Evolutionary conservation across 2,797 vertebrate genomes (phyloP).

Genomic region (Liparis tanakae): DNA sequence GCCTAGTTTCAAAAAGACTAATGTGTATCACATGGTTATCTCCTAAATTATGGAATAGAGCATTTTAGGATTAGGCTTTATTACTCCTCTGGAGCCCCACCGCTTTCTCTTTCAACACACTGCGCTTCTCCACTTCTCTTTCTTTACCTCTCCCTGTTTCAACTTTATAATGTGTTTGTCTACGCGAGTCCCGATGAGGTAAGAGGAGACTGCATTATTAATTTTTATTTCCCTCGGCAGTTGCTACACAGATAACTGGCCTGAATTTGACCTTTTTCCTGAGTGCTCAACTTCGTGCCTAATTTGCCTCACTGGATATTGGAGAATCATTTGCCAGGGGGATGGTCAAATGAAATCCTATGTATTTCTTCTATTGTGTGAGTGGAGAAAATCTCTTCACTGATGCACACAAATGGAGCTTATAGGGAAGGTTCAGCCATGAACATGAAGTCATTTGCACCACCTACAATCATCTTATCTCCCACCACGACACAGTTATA

Average conservation of each 20-base stretch:
- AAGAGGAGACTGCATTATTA: slow-evolving; percentile 2
- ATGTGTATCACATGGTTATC: slow-evolving; percentile 52
- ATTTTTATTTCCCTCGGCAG: slow-evolving; percentile 28
- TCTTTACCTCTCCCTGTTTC: background rate
- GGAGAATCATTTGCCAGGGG: slow-evolving; percentile 22
- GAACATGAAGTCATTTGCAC: slow-evolving; percentile 26
- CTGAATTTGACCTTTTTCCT: slow-evolving; percentile 45
- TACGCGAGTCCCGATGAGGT: background rate
- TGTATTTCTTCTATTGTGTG: slow-evolving; percentile 26
- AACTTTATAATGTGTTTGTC: background rate
- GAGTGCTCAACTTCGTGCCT: slow-evolving; percentile 20
- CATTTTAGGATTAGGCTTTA: slow-evolving; percentile 50
- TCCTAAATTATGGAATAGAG: slow-evolving; percentile 58
- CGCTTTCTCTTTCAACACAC: slow-evolving; percentile 18
- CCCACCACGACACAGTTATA: slow-evolving; percentile 17
- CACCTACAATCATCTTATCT: slow-evolving; percentile 16
- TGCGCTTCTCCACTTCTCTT: background rate
- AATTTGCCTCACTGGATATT: slow-evolving; percentile 46
- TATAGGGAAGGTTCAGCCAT: slow-evolving; percentile 2
- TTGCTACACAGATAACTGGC: slow-evolving; percentile 20
- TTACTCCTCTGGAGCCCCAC: slow-evolving; percentile 16
- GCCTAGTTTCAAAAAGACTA: slow-evolving; percentile 41
- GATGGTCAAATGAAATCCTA: slow-evolving; percentile 10
- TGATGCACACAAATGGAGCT: slow-evolving; percentile 17
- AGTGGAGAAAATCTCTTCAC: slow-evolving; percentile 16